phyloP scores from a whole-genome alignment of 1,140 invertebrate genomes.

The Drosophila cardini region DNA sequence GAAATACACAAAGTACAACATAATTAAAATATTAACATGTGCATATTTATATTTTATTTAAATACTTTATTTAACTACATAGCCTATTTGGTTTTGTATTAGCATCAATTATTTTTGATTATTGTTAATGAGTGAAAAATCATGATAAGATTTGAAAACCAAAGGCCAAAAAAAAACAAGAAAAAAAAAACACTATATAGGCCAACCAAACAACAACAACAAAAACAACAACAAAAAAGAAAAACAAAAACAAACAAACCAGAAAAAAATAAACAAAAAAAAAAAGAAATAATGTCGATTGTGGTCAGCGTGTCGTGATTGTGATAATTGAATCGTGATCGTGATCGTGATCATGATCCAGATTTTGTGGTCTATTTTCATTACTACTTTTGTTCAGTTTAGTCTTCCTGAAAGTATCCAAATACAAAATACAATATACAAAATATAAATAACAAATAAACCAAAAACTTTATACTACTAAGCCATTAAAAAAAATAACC shows the following conservation, averaged over 20 bases:
- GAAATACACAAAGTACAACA: conserved; percentile 29
- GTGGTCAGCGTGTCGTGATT: conserved; percentile 41
- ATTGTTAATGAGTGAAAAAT: conserved; percentile 54
- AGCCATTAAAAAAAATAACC: conserved; percentile 22
- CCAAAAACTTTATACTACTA: conserved; percentile 32
- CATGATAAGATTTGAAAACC: conserved; percentile 40
- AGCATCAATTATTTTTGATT: conserved; percentile 61
- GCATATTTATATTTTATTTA: conserved; percentile 49
- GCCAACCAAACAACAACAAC: conserved; percentile 34
- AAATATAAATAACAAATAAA: conserved; percentile 14
- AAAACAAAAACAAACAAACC: conserved; percentile 47
- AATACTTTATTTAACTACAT: conserved; percentile 30
- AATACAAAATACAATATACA: conserved; percentile 12
- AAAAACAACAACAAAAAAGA: conserved; percentile 42
- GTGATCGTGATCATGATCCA: conserved; percentile 67
- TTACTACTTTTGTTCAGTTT: conserved; percentile 83
- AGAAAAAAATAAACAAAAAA: conserved; percentile 21
- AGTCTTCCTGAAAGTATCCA: conserved; percentile 54
- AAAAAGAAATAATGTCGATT: conserved; percentile 43
- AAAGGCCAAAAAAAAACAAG: conserved; percentile 37
- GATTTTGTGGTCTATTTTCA: conserved; percentile 78
- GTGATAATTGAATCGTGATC: conserved; percentile 64
- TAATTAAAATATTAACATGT: conserved; percentile 38
- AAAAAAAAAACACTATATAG: conserved; percentile 47
- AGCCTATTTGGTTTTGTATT: conserved; percentile 37